Evolutionary conservation across 2,797 vertebrate species (phyloP), one percentile per base, ranked within the genome.

Genomic region (Uromys caudimaculatus): DNA sequence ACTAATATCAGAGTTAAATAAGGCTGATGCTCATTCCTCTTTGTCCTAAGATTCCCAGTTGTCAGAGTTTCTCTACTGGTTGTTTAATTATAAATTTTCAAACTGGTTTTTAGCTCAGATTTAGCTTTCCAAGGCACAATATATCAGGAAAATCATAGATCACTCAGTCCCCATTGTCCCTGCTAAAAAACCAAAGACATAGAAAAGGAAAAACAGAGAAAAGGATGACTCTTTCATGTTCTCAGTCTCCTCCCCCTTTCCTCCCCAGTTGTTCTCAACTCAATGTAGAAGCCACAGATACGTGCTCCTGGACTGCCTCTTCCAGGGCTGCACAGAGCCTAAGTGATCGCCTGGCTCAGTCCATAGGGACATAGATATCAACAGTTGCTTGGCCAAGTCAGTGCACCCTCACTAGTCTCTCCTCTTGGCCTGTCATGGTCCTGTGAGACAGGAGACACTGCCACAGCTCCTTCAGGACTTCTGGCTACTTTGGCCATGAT

Each of bases 1-100:
- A 89, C 64, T 90, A 69, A 67, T 84, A 82, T 82, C 97, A 94
- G 81, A 91, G 82, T 90, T 95, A 96, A 44, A 52, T 92, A 87
- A 56, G 17, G 12, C 6, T 94, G 35, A 94, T 94, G 47, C 69
- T 47, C 44, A 73, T 89, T 97, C 21, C 21, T 17, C 27, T 88
- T 95, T 95, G 32, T 75, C 82, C 71, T 94, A 90, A 89, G 56
- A 52, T 95, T 95, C 91, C 54, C 35, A 54, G 54, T 92, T 96
- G 75, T 62, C 23, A 67, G 87, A 35, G 27, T 95, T 86, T 94
- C 3, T 90, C 21, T 95, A 41, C 50, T 38, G 71, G 0, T 89
- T 96, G 73, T 56, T 41, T 96, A 73, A 71, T 94, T 89, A 77
- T 91, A 85, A 47, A 52, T 92, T 12, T 94, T 89, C 73, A 44